A percentile compares a stretch with the other conserved stretches of the same genome.
These are phyloP conservation scores for Scarus forsteni DNA, from an alignment of 2,797 vertebrate genomes.

Conservation along the genomic window DNA sequence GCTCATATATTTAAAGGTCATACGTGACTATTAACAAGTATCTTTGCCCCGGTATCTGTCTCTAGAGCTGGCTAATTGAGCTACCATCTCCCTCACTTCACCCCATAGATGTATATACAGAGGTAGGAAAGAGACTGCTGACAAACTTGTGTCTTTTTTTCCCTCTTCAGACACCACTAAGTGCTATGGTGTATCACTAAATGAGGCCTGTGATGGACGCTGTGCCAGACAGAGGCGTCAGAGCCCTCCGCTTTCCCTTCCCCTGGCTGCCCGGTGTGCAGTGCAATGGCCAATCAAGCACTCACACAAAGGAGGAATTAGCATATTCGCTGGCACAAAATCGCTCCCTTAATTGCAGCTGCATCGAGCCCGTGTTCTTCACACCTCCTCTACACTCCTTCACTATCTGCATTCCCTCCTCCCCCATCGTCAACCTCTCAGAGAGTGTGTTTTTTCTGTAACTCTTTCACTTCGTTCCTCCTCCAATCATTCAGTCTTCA, in stretches of 20 bases:
- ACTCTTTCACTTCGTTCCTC: constrained; percentile 55
- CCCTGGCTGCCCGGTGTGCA: constrained; percentile 53
- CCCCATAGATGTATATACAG: constrained; percentile 36
- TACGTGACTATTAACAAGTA: constrained; percentile 66
- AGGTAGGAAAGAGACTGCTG: constrained; percentile 32
- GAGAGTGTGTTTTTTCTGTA: constrained; percentile 44
- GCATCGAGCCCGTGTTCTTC: constrained; percentile 65
- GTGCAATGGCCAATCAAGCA: constrained; percentile 75
- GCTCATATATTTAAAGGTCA: constrained; percentile 68
- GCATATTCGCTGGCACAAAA: constrained; percentile 81
- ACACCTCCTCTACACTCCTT: constrained; percentile 54
- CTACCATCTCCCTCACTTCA: constrained; percentile 39
- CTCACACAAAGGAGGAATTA: constrained; percentile 80
- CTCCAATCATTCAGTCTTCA: constrained; percentile 77
- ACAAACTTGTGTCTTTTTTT: constrained; percentile 36
- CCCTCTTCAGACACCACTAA: constrained; percentile 16
- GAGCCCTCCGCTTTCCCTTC: constrained; percentile 50
- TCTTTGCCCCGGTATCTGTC: constrained; percentile 46
- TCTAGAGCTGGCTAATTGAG: constrained; percentile 68
- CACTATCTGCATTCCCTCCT: constrained; percentile 14
- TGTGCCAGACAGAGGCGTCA: constrained; percentile 60
- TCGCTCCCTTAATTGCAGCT: constrained; percentile 80
- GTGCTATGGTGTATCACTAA: constrained; percentile 52
- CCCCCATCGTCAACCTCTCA: constrained; percentile 47
- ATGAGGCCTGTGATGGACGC: constrained; percentile 69